phyloP scores from a whole-genome alignment of 2,888 invertebrate species.

The Anaspis maculata region DNA sequence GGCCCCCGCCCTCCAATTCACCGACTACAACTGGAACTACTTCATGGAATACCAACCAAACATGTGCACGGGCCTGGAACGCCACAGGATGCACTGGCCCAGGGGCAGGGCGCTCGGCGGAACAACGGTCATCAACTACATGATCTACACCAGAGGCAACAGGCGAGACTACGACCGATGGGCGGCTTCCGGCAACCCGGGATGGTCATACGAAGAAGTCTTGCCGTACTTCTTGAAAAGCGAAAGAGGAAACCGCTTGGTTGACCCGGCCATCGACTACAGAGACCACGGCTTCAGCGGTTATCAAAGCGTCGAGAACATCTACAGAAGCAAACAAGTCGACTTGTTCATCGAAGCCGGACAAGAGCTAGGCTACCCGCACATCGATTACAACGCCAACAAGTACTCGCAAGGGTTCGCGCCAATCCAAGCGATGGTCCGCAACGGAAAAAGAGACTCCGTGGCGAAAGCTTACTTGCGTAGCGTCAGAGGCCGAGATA shows the following conservation, averaged over 20 bases:
- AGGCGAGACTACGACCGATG: conserved; percentile 59
- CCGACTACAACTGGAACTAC: conserved; percentile 37
- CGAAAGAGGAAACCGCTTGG: conserved; percentile 45
- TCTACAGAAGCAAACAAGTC: conserved; percentile 34
- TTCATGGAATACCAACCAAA: conserved; percentile 28
- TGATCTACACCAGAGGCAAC: conserved; percentile 70
- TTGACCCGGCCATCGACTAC: conserved; percentile 44
- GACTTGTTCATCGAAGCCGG: conserved; percentile 22
- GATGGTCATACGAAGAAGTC: conserved; percentile 53
- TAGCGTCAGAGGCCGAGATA: conserved; percentile 46
- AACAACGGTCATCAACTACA: conserved; percentile 53
- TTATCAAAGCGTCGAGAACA: conserved; percentile 51
- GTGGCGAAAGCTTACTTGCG: conserved; percentile 53
- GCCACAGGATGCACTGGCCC: conserved; percentile 39
- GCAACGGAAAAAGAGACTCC: conserved; percentile 47
- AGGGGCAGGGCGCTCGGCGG: conserved; percentile 54
- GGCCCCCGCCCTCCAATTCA: conserved; percentile 31
- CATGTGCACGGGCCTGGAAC: conserved; percentile 28
- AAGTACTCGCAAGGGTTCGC: conserved; percentile 39
- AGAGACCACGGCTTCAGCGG: conserved; percentile 49
- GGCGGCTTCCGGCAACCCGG: conserved; percentile 57
- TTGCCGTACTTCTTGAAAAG: conserved; percentile 45
- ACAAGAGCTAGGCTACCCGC: conserved; percentile 37
- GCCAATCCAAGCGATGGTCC: conserved; percentile 42
- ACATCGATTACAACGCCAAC: conserved; percentile 40